A percentile compares a stretch with the other conserved stretches of the same genome.
Evolutionary conservation across 2,888 invertebrate genomes (phyloP).

Genomic region (Eilema depressum): DNA sequence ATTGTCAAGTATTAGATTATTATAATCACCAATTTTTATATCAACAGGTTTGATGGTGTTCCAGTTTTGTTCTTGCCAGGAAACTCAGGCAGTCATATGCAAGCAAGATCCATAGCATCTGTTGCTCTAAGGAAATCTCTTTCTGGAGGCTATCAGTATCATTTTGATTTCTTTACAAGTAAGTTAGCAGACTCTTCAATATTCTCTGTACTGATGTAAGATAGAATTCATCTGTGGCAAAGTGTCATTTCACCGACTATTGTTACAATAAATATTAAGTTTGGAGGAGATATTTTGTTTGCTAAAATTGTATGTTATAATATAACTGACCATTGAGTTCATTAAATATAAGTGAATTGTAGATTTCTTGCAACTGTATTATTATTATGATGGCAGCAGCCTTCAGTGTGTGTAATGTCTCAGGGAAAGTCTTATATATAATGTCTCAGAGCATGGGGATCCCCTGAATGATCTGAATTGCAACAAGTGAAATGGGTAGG

Average conservation of each 20-base stretch:
- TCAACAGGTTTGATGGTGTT: slow-evolving; percentile 91
- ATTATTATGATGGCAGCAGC: too few species aligned
- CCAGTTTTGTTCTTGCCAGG: slow-evolving; percentile 98
- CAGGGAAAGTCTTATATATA: too few species aligned
- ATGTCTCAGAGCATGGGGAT: too few species aligned
- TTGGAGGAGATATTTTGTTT: too few species aligned
- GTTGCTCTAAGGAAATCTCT: slow-evolving; percentile 95
- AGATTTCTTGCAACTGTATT: too few species aligned
- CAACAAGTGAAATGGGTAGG: too few species aligned
- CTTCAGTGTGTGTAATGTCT: too few species aligned
- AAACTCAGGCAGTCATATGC: slow-evolving; percentile 97
- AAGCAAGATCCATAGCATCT: slow-evolving; percentile 97
- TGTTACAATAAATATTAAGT: too few species aligned
- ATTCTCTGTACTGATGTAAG: not conserved
- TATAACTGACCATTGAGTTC: too few species aligned
- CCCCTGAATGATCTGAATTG: too few species aligned
- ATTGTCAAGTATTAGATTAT: not conserved
- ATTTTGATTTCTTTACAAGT: slow-evolving; percentile 96
- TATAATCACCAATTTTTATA: not conserved
- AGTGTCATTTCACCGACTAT: not conserved
- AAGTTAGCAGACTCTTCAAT: slow-evolving; percentile 49
- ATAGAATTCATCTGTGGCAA: not conserved
- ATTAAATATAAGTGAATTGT: too few species aligned
- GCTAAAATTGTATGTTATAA: too few species aligned
- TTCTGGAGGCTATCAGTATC: slow-evolving; percentile 89